Evolutionary conservation across 2,113 vertebrate species (phyloP).

Genomic region (Panurus biarmicus): DNA sequence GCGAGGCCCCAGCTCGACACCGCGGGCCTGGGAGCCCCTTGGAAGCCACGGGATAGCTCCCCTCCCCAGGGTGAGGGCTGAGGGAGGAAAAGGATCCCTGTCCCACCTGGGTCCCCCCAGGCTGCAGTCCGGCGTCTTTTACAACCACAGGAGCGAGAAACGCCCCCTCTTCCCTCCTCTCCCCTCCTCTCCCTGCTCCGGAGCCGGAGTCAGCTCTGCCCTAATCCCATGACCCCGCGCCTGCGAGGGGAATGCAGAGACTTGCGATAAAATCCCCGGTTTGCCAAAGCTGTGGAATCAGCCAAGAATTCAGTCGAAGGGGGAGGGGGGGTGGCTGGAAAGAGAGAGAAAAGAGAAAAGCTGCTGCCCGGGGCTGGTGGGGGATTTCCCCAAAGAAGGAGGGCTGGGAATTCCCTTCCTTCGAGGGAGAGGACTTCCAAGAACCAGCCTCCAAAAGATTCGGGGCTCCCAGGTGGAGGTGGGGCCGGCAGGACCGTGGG

Average conservation of each 20-base stretch:
- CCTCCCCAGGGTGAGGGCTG: not conserved
- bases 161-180: not conserved
- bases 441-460: not conserved
- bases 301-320: not conserved
- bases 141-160: not conserved
- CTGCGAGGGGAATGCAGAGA: constrained; percentile 5
- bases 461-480: not conserved
- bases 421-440: constrained; percentile 9
- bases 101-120: not conserved
- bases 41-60: accelerated
- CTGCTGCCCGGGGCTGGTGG: constrained; percentile 8
- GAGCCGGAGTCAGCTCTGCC: not conserved
- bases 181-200: not conserved
- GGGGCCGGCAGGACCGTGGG: not conserved
- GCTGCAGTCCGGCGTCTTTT: not conserved
- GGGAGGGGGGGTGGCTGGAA: accelerated
- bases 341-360: not conserved
- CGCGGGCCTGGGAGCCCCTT: not conserved
- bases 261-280: not conserved
- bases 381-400: constrained; percentile 36
- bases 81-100: not conserved
- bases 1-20: not conserved
- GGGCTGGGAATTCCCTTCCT: constrained; percentile 46
- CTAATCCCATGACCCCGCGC: constrained; percentile 5
- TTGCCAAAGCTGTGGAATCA: constrained; percentile 9